These are phyloP conservation scores for Apis mellifera DNA, from an alignment of 1,140 invertebrate species.

Conservation along the genomic window Amel_HAv3.1 CM009941.2:15508501-15509000, in stretches of 20 bases:
- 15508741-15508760: background rate
- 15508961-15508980: conserved; percentile 33
- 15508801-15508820: conserved; percentile 13
- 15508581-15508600: conserved; percentile 76
- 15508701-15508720: conserved; percentile 2
- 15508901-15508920: background rate
- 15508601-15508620: conserved; percentile 80
- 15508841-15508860: conserved; percentile 26
- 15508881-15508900: background rate
- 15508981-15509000: background rate
- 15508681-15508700: conserved; percentile 20
- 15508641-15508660: conserved; percentile 71
- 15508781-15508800: conserved; percentile 16
- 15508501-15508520: conserved; percentile 78
- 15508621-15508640: conserved; percentile 80
- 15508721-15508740: background rate
- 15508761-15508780: background rate
- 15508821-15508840: conserved; percentile 16
- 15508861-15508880: conserved; percentile 41
- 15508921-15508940: background rate
- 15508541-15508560: conserved; percentile 80
- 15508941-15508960: conserved; percentile 6
- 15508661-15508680: background rate
- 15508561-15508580: conserved; percentile 76
- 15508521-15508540: conserved; percentile 79